Evolutionary conservation across 2,888 invertebrate species (phyloP).

Genomic region (Pyralis farinalis): DNA sequence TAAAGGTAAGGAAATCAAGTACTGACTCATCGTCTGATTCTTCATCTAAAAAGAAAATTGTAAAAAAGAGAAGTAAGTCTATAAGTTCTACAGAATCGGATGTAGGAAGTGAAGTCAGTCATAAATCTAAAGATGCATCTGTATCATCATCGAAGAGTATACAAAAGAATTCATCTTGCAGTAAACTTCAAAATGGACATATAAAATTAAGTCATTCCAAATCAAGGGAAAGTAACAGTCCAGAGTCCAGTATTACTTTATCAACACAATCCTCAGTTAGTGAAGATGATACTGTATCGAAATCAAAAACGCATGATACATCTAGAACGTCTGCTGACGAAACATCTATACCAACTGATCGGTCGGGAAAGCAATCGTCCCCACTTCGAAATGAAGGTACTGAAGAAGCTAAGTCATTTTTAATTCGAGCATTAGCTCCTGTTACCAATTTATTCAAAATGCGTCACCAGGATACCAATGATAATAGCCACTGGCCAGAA

Average conservation of each 20-base stretch:
- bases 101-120: slow-evolving; percentile 45
- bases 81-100: slow-evolving; percentile 68
- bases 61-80: slow-evolving; percentile 68
- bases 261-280: slow-evolving; percentile 74
- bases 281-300: slow-evolving; percentile 62
- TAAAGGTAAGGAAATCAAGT: slow-evolving; percentile 60
- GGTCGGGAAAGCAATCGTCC: slow-evolving; percentile 74
- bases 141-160: slow-evolving; percentile 37
- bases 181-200: slow-evolving; percentile 45
- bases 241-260: slow-evolving; percentile 74
- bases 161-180: slow-evolving; percentile 41
- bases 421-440: slow-evolving; percentile 87
- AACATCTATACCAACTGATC: slow-evolving; percentile 73
- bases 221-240: slow-evolving; percentile 64
- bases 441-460: slow-evolving; percentile 88
- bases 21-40: slow-evolving; percentile 63
- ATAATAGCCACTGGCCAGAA: slow-evolving; percentile 69
- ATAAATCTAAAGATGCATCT: slow-evolving; percentile 33
- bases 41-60: slow-evolving; percentile 56
- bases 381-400: slow-evolving; percentile 69
- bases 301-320: slow-evolving; percentile 54
- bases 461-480: slow-evolving; percentile 77
- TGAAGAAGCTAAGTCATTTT: slow-evolving; percentile 86
- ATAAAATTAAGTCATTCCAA: slow-evolving; percentile 60
- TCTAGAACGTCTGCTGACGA: slow-evolving; percentile 83